phyloP scores from a whole-genome alignment of 2,113 vertebrate genomes.

The Arvicanthis niloticus region DNA sequence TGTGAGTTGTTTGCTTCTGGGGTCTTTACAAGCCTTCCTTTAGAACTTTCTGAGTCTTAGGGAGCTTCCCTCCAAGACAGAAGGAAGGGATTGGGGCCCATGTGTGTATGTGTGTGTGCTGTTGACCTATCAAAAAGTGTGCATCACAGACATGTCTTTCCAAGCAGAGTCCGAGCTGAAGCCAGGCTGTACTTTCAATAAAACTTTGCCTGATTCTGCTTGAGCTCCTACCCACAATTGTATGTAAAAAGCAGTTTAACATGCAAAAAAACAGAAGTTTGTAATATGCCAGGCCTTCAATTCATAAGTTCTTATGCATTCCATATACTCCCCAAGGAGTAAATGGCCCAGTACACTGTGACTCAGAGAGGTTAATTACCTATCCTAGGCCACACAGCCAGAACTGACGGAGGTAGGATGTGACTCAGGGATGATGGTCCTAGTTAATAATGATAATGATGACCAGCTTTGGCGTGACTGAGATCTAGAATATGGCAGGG shows the following conservation, averaged over 20 bases:
- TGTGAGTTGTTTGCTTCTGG: background rate
- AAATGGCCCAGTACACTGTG: too few species aligned
- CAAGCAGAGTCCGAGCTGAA: background rate
- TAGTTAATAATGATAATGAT: background rate
- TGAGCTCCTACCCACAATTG: too few species aligned
- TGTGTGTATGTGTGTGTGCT: background rate
- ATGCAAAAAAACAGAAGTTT: background rate
- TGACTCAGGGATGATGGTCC: background rate
- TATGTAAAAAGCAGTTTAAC: background rate
- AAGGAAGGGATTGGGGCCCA: background rate
- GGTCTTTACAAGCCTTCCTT: background rate
- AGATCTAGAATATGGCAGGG: background rate
- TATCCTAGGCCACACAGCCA: background rate
- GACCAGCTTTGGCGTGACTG: background rate
- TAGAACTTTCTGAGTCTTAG: background rate
- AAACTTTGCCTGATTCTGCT: background rate
- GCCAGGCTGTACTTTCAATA: background rate
- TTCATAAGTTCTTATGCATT: background rate
- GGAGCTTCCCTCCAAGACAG: background rate
- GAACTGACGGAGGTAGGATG: background rate
- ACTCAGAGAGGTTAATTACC: constrained; percentile 36
- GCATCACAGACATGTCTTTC: background rate
- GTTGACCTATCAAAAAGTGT: background rate
- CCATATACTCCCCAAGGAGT: background rate
- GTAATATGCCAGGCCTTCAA: background rate